Evolutionary conservation across 2,113 vertebrate genomes (phyloP).

Genomic region (Carassius gibelio): DNA sequence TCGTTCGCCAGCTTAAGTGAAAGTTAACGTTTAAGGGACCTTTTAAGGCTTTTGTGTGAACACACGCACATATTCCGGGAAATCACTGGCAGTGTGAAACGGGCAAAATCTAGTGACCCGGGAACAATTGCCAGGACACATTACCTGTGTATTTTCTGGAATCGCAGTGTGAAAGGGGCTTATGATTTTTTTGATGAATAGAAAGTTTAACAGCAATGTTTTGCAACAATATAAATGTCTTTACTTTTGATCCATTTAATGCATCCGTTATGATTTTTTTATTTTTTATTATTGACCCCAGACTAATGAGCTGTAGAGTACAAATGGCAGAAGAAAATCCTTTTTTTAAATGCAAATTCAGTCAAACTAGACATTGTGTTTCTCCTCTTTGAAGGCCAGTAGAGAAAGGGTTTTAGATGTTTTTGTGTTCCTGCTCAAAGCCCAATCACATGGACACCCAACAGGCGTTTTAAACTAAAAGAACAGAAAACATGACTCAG

Average conservation of each 20-base stretch:
- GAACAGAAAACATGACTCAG: not conserved
- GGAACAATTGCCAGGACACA: too few species aligned
- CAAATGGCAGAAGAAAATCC: not conserved
- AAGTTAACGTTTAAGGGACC: too few species aligned
- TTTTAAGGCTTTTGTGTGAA: too few species aligned
- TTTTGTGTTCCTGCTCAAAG: not conserved
- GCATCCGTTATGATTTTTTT: too few species aligned
- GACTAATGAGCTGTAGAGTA: not conserved
- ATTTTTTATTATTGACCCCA: not conserved
- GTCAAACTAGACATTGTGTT: not conserved
- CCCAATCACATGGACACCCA: not conserved
- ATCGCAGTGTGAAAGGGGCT: too few species aligned
- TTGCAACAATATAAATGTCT: not conserved
- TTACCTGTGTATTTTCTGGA: too few species aligned
- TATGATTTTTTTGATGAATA: too few species aligned
- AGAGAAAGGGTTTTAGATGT: not conserved
- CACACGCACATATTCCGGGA: too few species aligned
- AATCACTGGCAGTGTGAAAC: too few species aligned
- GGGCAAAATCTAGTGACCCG: too few species aligned
- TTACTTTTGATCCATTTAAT: too few species aligned
- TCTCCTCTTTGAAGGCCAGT: not conserved
- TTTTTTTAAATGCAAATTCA: not conserved
- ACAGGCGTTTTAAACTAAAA: not conserved
- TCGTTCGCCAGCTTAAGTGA: too few species aligned
- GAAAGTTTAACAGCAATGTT: not conserved